phyloP scores from a whole-genome alignment of 2,888 invertebrate species.

The Luperina testacea region DNA sequence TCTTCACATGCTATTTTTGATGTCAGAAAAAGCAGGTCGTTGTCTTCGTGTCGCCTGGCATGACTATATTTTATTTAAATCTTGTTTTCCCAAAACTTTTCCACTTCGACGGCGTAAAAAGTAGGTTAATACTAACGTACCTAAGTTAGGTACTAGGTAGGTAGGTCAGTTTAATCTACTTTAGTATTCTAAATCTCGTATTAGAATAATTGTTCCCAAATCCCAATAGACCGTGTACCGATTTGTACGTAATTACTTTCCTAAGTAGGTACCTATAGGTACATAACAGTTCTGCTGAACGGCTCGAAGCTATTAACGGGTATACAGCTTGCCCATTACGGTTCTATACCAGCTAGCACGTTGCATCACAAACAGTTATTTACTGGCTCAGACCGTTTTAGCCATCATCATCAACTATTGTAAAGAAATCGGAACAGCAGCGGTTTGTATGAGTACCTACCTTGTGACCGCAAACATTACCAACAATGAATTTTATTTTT shows the following conservation, averaged over 20 bases:
- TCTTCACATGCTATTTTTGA: too few species aligned
- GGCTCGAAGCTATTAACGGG: constrained; percentile 1
- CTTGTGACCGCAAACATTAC: not conserved
- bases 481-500: not conserved
- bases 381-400: not conserved
- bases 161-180: too few species aligned
- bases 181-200: not conserved
- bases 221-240: not conserved
- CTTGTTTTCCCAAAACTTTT: too few species aligned
- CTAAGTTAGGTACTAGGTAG: not conserved
- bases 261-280: not conserved
- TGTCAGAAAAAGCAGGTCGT: not conserved
- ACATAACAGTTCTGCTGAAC: not conserved
- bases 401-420: constrained; percentile 29
- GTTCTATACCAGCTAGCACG: not conserved
- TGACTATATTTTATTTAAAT: too few species aligned
- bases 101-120: too few species aligned
- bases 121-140: not conserved
- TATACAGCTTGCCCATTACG: constrained; percentile 9
- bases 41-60: too few species aligned
- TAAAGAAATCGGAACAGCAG: constrained; percentile 18
- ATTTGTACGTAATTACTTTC: constrained; percentile 16
- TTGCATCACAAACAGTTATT: constrained; percentile 34
- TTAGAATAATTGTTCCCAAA: constrained; percentile 1
- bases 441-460: constrained; percentile 4